Percentiles rank a stretch among this genome's conserved stretches.
Conservation (phyloP, 2,888 invertebrate species). For the Electrophaes corylata region DNA sequence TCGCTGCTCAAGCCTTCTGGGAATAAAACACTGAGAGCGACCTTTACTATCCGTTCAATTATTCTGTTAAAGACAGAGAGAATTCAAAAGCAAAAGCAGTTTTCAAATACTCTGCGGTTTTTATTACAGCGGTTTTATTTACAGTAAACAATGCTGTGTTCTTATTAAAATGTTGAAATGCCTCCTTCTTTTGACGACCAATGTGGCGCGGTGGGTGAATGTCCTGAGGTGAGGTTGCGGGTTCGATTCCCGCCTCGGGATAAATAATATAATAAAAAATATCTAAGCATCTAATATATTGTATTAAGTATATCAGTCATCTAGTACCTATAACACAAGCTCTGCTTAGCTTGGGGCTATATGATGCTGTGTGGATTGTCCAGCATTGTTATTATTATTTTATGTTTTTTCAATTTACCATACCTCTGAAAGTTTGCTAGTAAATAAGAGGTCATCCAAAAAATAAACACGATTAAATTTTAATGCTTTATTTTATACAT, state of each 20-base stretch:
- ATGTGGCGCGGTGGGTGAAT: no score
- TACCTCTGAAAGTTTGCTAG: no score
- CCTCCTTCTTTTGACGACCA: background rate
- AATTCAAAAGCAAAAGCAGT: slow-evolving; percentile 23
- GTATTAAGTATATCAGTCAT: no score
- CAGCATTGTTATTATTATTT: background rate
- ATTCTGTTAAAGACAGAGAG: slow-evolving; percentile 48
- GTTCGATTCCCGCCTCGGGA: no score
- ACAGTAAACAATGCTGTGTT: slow-evolving; percentile 5
- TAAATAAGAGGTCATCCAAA: background rate
- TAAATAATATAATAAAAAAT: no score
- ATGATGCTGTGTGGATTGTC: no score
- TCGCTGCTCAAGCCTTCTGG: slow-evolving; percentile 53
- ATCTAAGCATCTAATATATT: no score
- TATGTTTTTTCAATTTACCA: no score
- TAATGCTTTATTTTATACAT: slow-evolving; percentile 65
- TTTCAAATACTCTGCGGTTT: slow-evolving; percentile 21
- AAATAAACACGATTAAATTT: slow-evolving; percentile 46
- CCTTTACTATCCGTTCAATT: slow-evolving; percentile 52
- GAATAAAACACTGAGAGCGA: slow-evolving; percentile 52
- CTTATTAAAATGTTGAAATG: slow-evolving; percentile 3
- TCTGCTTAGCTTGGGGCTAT: no score
- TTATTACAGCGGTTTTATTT: no score
- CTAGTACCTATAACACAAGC: no score
- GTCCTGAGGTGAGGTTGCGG: no score